phyloP scores from a whole-genome alignment of 2,888 invertebrate species.

The Tipula lateralis region DNA sequence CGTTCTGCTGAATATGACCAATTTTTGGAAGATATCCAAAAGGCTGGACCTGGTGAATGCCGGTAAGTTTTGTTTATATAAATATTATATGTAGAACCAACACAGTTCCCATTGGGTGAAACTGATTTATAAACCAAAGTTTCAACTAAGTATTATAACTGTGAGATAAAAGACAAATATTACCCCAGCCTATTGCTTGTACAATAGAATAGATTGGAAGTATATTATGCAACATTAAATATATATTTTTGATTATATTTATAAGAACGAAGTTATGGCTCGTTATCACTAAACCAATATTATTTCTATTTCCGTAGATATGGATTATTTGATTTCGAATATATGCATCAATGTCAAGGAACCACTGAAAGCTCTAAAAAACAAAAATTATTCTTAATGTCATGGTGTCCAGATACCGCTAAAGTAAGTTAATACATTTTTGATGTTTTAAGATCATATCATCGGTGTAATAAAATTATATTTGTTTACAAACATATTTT shows the following conservation, averaged over 20 bases:
- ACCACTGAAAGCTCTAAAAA: slow-evolving; percentile 96
- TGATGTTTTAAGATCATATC: neutral
- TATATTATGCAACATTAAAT: slow-evolving; percentile 25
- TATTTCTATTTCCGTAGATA: slow-evolving; percentile 55
- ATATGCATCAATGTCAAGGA: slow-evolving; percentile 95
- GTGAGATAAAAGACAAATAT: slow-evolving; percentile 28
- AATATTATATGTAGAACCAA: neutral
- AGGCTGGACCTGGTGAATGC: slow-evolving; percentile 89
- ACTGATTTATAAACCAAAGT: neutral
- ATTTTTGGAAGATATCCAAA: slow-evolving; percentile 89
- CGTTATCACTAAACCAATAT: neutral
- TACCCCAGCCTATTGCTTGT: slow-evolving; percentile 21
- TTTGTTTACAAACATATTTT: neutral
- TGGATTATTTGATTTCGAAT: slow-evolving; percentile 96
- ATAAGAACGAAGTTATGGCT: neutral
- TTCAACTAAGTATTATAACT: slow-evolving; percentile 27
- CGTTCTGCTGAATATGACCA: slow-evolving; percentile 89
- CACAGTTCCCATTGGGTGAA: slow-evolving; percentile 28
- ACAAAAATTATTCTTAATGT: slow-evolving; percentile 96
- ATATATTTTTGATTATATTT: neutral
- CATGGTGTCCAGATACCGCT: slow-evolving; percentile 98
- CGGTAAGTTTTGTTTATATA: slow-evolving; percentile 52
- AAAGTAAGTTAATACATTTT: slow-evolving; percentile 62
- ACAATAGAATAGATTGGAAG: slow-evolving; percentile 2
- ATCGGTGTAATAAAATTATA: neutral